phyloP scores from a whole-genome alignment of 2,113 vertebrate genomes.

The Sardina pilchardus region DNA sequence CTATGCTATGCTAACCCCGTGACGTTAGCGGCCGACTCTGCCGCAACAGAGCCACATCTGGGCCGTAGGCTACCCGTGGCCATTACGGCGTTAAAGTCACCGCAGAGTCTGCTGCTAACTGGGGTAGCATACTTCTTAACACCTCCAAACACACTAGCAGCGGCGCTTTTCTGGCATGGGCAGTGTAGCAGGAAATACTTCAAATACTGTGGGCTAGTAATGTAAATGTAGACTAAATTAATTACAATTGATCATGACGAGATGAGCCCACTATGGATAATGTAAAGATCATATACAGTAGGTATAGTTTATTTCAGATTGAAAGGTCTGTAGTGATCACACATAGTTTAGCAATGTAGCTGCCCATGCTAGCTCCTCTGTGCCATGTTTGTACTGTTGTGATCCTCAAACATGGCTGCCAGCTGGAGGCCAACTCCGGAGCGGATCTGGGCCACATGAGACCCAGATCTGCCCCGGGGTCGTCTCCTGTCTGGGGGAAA shows the following conservation, averaged over 20 bases:
- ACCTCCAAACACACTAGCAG: background rate
- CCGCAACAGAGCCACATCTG: background rate
- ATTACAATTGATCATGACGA: too few species aligned
- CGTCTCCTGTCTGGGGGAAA: background rate
- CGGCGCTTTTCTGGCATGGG: slow-evolving; percentile 51
- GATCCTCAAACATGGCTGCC: slow-evolving; percentile 39
- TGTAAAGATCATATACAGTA: background rate
- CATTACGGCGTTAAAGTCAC: background rate
- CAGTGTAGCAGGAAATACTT: background rate
- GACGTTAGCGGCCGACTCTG: background rate
- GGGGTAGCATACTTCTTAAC: background rate
- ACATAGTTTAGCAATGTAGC: background rate
- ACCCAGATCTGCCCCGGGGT: background rate
- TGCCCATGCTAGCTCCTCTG: slow-evolving; percentile 50
- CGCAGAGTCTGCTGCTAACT: background rate
- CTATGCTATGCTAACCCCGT: slow-evolving; percentile 24
- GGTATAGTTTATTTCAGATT: background rate
- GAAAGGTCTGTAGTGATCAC: background rate
- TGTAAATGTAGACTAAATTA: background rate
- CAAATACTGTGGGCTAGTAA: background rate
- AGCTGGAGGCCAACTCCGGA: background rate
- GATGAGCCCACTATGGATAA: background rate
- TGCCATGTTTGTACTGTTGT: slow-evolving; percentile 33
- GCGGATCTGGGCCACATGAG: background rate
- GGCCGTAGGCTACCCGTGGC: background rate